Evolutionary conservation across 2,888 invertebrate genomes (phyloP), one percentile per base, ranked within the genome.

Genomic region (Eugnorisma glareosa): DNA sequence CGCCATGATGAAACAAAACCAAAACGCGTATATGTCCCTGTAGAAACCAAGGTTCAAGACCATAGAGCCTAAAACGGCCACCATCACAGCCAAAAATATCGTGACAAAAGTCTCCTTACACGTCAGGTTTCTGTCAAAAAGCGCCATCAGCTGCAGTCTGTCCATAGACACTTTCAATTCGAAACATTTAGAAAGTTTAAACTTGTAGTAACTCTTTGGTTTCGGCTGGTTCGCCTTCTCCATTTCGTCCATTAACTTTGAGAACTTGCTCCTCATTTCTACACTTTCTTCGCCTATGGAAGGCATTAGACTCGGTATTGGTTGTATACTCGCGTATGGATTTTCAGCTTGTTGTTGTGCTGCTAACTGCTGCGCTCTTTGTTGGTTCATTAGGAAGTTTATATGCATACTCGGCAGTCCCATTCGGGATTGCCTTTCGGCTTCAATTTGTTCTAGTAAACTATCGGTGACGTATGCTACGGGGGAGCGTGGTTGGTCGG

Each of bases 1-100:
- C 1, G 99, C 99, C 89, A 99, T 99, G n/a, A 99, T 99, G 89
- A 99, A 98, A 95, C 99, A 99, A 94, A 99, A 99, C 92, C 99
- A 97, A 93, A 99, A 99, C 28, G 99, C 98, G 90, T 98, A 98
- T 73, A 99, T 97, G 93, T 99, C 99, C 89, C 98, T 98, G 95
- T 99, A 99, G 93, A 99, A 98, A 69, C 98, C 98, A 67, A 98
- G 97, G 91, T 98, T 98, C 13, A 99, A 96, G 48, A 99, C 97
- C 81, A 98, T 96, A 0, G 99, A 98, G 2, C 99, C 99, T 72
- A 99, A 96, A 68, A 98, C 97, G 5, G 99, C 98, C 2, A 99
- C 99, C 85, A 98, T 93, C 51, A 98, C 97, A 2, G 99, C 99
- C 81, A 99, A 96, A 45, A 98, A 90, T 73, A 99, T 98, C 28